These are phyloP conservation scores for Caprella mutica DNA, from an alignment of 2,888 invertebrate genomes.

Conservation along the genomic window DNA sequence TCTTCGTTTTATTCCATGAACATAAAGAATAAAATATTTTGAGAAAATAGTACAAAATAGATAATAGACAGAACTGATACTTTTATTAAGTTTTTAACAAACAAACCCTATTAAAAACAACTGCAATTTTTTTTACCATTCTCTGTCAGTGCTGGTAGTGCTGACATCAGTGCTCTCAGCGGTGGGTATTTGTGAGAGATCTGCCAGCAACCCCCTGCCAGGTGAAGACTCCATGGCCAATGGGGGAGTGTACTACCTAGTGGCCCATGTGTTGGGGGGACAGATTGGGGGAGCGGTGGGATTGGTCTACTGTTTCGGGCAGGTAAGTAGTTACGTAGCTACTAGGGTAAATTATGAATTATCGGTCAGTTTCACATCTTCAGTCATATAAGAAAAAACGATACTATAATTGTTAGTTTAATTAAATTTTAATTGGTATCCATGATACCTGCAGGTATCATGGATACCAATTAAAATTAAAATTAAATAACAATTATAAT, in stretches of 20 bases:
- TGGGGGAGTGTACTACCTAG: conserved; percentile 92
- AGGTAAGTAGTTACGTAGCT: conserved; percentile 48
- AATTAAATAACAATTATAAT: too few species aligned
- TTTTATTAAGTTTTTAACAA: neutral
- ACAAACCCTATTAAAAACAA: neutral
- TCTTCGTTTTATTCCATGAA: too few species aligned
- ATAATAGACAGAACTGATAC: too few species aligned
- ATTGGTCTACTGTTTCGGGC: conserved; percentile 88
- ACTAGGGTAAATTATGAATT: neutral
- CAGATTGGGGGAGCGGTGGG: conserved; percentile 86
- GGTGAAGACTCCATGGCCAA: conserved; percentile 50
- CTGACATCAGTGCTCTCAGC: conserved; percentile 86
- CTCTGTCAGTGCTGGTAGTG: conserved; percentile 63
- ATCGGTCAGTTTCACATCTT: too few species aligned
- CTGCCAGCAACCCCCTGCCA: conserved; percentile 53
- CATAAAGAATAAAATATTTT: too few species aligned
- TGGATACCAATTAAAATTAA: too few species aligned
- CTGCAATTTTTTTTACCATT: too few species aligned
- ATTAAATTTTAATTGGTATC: too few species aligned
- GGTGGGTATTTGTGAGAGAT: conserved; percentile 90
- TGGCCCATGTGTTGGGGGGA: conserved; percentile 87
- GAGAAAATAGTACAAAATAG: too few species aligned
- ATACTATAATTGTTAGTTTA: too few species aligned
- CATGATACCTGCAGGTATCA: too few species aligned
- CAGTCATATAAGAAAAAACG: too few species aligned